Percentiles rank a stretch among this genome's conserved stretches.
These are phyloP conservation scores for Nomada lathburiana DNA, from an alignment of 2,888 invertebrate genomes.

Conservation along the genomic window DNA sequence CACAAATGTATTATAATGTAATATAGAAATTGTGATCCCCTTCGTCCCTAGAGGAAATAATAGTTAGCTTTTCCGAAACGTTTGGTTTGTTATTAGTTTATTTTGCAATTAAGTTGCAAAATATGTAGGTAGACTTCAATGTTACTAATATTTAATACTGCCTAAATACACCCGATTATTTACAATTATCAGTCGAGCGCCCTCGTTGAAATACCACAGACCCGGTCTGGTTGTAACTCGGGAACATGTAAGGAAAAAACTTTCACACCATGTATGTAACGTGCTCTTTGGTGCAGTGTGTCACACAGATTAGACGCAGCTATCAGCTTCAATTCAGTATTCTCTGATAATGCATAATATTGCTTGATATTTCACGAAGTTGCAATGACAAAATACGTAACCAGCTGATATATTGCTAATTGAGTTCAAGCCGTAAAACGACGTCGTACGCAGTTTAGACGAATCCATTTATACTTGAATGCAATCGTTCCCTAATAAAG, in stretches of 20 bases:
- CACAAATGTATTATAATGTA: too few relatives aligned
- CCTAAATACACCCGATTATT: constrained; percentile 20
- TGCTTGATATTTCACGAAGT: background rate
- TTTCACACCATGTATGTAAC: constrained; percentile 80
- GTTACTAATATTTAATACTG: background rate
- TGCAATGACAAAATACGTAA: background rate
- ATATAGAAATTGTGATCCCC: too few relatives aligned
- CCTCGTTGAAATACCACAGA: constrained; percentile 16
- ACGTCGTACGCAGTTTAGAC: constrained; percentile 10
- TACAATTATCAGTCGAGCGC: constrained; percentile 6
- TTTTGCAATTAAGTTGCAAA: background rate
- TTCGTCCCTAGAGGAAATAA: background rate
- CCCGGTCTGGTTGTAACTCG: constrained; percentile 28
- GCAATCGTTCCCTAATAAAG: constrained; percentile 18
- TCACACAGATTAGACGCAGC: constrained; percentile 44
- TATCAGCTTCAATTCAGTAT: constrained; percentile 40
- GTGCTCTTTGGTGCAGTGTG: constrained; percentile 53
- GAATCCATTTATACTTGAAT: background rate
- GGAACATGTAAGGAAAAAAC: constrained; percentile 72
- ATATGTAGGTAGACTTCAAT: background rate
- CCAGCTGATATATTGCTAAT: background rate
- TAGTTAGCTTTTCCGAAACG: too few relatives aligned
- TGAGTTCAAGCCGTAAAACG: background rate
- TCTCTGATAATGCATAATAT: constrained; percentile 29
- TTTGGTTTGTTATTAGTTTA: background rate